These are phyloP conservation scores for Sarcophaga carnaria DNA, from an alignment of 2,888 invertebrate species.

Conservation along the genomic window DNA sequence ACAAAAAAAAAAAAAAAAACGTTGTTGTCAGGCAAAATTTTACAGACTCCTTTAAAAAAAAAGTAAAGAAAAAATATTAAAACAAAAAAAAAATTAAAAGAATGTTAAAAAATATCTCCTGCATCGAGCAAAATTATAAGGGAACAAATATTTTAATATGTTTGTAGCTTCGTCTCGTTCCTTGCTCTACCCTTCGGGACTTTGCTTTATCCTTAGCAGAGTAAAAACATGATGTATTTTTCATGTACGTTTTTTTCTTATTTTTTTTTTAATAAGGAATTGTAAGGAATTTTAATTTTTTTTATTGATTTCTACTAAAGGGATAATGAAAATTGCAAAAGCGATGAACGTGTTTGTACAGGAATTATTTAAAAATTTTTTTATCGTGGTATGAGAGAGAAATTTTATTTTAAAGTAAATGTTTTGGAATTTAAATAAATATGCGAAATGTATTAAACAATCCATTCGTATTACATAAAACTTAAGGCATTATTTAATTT, in stretches of 20 bases:
- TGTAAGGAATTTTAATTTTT: conserved; percentile 57
- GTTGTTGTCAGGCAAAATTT: conserved; percentile 59
- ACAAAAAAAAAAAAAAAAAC: background rate
- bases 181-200: background rate
- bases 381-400: background rate
- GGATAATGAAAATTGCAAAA: conserved; percentile 38
- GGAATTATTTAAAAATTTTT: conserved; percentile 13
- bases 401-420: background rate
- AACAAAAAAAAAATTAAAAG: conserved; percentile 39
- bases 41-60: conserved; percentile 47
- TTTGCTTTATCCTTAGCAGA: background rate
- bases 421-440: background rate
- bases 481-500: too few species aligned
- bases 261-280: conserved; percentile 13
- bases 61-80: conserved; percentile 47
- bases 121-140: conserved; percentile 38
- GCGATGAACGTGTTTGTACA: conserved; percentile 24
- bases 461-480: too few species aligned
- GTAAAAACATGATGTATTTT: conserved; percentile 31
- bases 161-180: background rate
- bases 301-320: conserved; percentile 53
- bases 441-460: background rate
- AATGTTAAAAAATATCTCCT: conserved; percentile 55
- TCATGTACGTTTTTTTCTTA: background rate
- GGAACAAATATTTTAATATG: conserved; percentile 11